phyloP scores from a whole-genome alignment of 2,888 invertebrate species.

The Chironomus tentans region DNA sequence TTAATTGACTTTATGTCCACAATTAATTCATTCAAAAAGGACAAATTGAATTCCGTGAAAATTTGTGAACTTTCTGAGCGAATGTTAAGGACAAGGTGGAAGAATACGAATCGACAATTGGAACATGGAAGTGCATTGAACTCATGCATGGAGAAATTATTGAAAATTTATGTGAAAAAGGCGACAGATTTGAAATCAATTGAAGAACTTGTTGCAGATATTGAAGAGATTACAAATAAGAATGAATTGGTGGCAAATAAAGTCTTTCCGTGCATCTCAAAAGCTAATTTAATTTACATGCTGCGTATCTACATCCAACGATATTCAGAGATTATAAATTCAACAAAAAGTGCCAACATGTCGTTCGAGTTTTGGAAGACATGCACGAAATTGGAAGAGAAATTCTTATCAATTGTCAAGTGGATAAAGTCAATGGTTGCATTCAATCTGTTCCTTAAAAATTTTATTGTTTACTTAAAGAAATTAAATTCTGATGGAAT shows the following conservation, averaged over 20 bases:
- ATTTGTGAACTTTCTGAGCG: neutral
- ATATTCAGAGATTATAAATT: neutral
- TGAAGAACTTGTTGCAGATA: neutral
- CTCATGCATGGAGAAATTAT: neutral
- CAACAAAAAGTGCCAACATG: neutral
- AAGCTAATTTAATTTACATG: neutral
- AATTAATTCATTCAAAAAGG: neutral
- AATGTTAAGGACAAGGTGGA: conserved; percentile 1
- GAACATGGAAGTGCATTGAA: conserved; percentile 11
- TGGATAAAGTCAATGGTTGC: neutral
- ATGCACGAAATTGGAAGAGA: neutral
- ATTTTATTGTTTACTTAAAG: neutral
- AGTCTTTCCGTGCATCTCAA: conserved; percentile 2
- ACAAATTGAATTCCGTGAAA: neutral
- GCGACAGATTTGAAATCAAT: neutral
- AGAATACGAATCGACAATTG: neutral
- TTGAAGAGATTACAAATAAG: neutral
- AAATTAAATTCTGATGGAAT: conserved; percentile 6
- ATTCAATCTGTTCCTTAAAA: neutral
- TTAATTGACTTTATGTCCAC: neutral
- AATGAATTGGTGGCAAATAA: neutral
- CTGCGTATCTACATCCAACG: neutral
- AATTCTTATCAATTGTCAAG: neutral
- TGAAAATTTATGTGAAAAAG: neutral
- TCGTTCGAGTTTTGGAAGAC: conserved; percentile 2